Conservation (phyloP, 2,888 invertebrate genomes). For the Hyppa rectilinea region DNA sequence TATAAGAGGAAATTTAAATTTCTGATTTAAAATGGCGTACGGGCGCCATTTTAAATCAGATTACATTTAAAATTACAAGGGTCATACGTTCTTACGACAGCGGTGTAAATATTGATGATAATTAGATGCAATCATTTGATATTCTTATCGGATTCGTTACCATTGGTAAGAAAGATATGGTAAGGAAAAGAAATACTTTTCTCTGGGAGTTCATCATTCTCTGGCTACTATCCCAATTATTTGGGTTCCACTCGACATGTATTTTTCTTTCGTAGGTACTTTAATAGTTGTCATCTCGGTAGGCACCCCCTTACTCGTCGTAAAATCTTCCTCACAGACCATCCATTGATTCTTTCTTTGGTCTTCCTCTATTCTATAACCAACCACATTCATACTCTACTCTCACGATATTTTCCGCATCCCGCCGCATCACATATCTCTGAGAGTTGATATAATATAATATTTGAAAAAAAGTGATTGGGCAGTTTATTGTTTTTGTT, state of each 20-base stretch:
- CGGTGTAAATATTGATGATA: conserved; percentile 29
- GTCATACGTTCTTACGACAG: conserved; percentile 55
- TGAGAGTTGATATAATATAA: background rate
- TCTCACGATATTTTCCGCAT: background rate
- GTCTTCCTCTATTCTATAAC: background rate
- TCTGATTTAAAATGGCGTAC: conserved; percentile 73
- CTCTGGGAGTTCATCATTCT: background rate
- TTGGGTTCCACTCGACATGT: background rate
- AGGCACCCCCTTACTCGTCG: background rate
- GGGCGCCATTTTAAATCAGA: too few species aligned
- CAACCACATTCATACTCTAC: background rate
- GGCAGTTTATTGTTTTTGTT: background rate
- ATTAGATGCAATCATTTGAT: conserved; percentile 23
- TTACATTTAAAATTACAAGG: too few species aligned
- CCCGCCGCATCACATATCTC: background rate
- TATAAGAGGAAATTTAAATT: conserved; percentile 71
- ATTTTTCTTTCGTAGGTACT: too few species aligned
- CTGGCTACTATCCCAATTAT: background rate
- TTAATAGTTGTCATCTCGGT: background rate
- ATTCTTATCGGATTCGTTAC: background rate
- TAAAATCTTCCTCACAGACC: background rate
- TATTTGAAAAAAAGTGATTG: background rate
- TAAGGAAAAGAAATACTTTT: background rate
- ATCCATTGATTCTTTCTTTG: background rate
- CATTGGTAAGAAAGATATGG: background rate